Conservation (phyloP, 2,888 invertebrate genomes). For the Drosophila infuscata region DNA sequence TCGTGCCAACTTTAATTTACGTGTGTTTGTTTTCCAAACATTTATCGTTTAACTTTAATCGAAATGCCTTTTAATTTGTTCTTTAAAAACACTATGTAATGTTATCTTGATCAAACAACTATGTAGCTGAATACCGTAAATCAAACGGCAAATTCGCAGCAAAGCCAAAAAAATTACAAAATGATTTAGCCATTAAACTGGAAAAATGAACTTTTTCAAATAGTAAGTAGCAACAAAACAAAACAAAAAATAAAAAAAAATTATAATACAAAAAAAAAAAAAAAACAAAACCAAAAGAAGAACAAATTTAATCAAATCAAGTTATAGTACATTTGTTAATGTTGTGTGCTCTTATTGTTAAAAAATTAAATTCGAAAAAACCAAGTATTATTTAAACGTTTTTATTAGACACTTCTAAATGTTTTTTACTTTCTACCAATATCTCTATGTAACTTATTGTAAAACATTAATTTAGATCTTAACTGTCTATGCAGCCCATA, state of each 20-base stretch:
- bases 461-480: slow-evolving; percentile 63
- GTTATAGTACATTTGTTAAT: slow-evolving; percentile 71
- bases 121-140: slow-evolving; percentile 62
- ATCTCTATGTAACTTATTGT: slow-evolving; percentile 69
- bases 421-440: slow-evolving; percentile 68
- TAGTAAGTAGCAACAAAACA: slow-evolving; percentile 73
- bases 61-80: slow-evolving; percentile 44
- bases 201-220: slow-evolving; percentile 77
- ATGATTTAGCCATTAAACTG: slow-evolving; percentile 77
- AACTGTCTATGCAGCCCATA: slow-evolving; percentile 63
- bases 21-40: slow-evolving; percentile 42
- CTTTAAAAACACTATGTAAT: slow-evolving; percentile 43
- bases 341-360: slow-evolving; percentile 75
- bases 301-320: slow-evolving; percentile 51
- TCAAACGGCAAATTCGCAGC: slow-evolving; percentile 65
- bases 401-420: slow-evolving; percentile 77
- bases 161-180: slow-evolving; percentile 70
- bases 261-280: slow-evolving; percentile 9
- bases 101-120: slow-evolving; percentile 54
- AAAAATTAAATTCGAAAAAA: slow-evolving; percentile 34
- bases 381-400: slow-evolving; percentile 58
- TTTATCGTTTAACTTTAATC: slow-evolving; percentile 37
- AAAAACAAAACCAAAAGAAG: slow-evolving; percentile 34
- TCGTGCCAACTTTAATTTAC: slow-evolving; percentile 55
- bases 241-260: slow-evolving; percentile 34